Percentiles rank a stretch among this genome's conserved stretches.
Conservation (phyloP, 2,888 invertebrate species). For the Capitulum mitella region DNA sequence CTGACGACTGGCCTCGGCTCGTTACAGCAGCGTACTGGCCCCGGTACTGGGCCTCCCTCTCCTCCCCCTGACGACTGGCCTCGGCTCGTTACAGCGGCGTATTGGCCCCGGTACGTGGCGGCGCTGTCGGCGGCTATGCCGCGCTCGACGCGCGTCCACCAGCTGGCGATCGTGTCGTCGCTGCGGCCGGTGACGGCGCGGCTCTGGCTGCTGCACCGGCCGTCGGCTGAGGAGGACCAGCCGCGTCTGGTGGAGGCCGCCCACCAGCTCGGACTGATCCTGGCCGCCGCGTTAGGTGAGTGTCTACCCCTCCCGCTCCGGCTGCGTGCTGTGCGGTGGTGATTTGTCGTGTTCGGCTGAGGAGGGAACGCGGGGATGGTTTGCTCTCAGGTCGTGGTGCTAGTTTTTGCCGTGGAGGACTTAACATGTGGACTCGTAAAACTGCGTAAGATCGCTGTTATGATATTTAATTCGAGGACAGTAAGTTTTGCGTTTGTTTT, state of each 20-base stretch:
- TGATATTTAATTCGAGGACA: no score
- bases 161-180: conserved; percentile 9
- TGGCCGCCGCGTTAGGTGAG: conserved; percentile 8
- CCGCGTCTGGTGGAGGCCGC: background rate
- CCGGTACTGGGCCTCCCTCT: background rate
- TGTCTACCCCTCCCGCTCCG: no score
- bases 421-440: no score
- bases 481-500: no score
- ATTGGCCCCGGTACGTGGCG: background rate
- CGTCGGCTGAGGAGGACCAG: background rate
- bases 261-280: background rate
- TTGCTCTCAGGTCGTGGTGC: no score
- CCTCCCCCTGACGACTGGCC: background rate
- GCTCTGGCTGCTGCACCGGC: background rate
- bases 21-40: background rate
- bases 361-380: no score
- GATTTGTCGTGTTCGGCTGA: no score
- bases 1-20: background rate
- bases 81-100: no score
- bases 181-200: background rate
- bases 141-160: background rate
- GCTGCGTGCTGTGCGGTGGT: no score
- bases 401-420: no score
- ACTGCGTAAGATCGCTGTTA: no score
- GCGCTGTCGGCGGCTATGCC: background rate